Evolutionary conservation across 2,113 vertebrate genomes (phyloP), one percentile per base, ranked within the genome.

Genomic region (Pterocles gutturalis): DNA sequence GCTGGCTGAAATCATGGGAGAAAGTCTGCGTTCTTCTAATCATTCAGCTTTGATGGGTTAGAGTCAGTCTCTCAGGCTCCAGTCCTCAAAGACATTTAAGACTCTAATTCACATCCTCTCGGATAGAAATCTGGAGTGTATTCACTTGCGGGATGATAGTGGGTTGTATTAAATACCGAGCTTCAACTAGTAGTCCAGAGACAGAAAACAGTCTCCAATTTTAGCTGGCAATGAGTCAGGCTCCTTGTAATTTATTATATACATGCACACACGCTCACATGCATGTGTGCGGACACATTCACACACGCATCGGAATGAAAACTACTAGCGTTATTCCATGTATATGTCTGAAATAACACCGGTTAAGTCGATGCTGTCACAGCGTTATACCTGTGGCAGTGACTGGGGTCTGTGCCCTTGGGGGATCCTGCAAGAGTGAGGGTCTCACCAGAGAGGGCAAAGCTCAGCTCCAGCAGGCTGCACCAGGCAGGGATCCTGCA

Each of bases 151-250:
- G 84, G 77, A 76, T 57, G 92, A 57, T 48, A 34, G 86, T 48
- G 89, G 90, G 58, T 78, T 88, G 19, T 77, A 72, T 90, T 67
- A 90, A 94, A 96, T 62, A 69, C 73, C 14, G 0, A 87, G 77
- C 77, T 76, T 31, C 69, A 58, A 38, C 48, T 75, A 45, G 85
- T 71, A 89, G 91, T 76, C 72, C 82, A 83, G 89, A 89, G 72
- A 87, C 67, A 89, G 81, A 73, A 61, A 94, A 55, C 26, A 76
- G 88, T 20, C 88, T 79, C 85, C 77, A 86, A 18, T 70, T 76
- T 46, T n/a, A 53, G 72, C 77, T 89, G 85, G 93, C 85, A 83
- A n/a, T 2, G 72, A 83, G n/a, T 83, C 93, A 95, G 79, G 77
- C 72, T 61, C 71, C 72, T 75, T 76, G 57, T 58, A 48, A 70